Evolutionary conservation across 2,797 vertebrate species (phyloP).

Genomic region (Hoplostethus mediterraneus): DNA sequence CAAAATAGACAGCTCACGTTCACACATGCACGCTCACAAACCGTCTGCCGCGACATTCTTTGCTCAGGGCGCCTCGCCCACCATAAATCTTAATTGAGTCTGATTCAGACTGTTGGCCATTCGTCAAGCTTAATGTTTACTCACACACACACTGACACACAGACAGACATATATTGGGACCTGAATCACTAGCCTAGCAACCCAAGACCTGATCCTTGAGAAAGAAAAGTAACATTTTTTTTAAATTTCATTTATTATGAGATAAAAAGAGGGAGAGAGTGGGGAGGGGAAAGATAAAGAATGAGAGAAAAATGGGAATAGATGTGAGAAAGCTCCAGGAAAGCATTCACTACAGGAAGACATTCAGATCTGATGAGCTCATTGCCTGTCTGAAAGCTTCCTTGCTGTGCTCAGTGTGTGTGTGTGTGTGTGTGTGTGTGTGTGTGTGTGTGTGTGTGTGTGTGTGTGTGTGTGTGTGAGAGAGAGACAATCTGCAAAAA

Average conservation of each 20-base stretch:
- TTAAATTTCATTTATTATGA: constrained; percentile 29
- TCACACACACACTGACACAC: constrained; percentile 47
- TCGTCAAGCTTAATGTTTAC: constrained; percentile 65
- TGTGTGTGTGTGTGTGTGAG: constrained; percentile 22
- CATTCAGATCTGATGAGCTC: constrained; percentile 83
- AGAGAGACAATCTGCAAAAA: constrained; percentile 37
- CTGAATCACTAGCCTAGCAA: constrained; percentile 64
- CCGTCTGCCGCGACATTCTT: constrained; percentile 37
- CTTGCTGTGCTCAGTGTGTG: constrained; percentile 39
- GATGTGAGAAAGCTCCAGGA: constrained; percentile 69
- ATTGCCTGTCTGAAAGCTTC: constrained; percentile 74
- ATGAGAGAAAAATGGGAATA: constrained; percentile 47
- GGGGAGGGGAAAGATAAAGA: constrained; percentile 34
- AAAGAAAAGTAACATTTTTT: constrained; percentile 30
- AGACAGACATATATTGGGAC: constrained; percentile 46
- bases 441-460: constrained; percentile 32
- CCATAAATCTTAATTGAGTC: constrained; percentile 62
- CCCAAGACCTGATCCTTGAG: constrained; percentile 39
- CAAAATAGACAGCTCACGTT: neutral
- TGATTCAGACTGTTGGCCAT: constrained; percentile 65
- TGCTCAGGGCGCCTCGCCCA: constrained; percentile 33
- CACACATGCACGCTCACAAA: constrained; percentile 13
- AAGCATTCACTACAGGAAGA: constrained; percentile 72
- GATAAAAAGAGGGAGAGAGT: neutral
- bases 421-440: constrained; percentile 34